Percentiles rank a stretch among this genome's conserved stretches.
Evolutionary conservation across 2,797 vertebrate species (phyloP).

Genomic region (Calcarius lapponicus): DNA sequence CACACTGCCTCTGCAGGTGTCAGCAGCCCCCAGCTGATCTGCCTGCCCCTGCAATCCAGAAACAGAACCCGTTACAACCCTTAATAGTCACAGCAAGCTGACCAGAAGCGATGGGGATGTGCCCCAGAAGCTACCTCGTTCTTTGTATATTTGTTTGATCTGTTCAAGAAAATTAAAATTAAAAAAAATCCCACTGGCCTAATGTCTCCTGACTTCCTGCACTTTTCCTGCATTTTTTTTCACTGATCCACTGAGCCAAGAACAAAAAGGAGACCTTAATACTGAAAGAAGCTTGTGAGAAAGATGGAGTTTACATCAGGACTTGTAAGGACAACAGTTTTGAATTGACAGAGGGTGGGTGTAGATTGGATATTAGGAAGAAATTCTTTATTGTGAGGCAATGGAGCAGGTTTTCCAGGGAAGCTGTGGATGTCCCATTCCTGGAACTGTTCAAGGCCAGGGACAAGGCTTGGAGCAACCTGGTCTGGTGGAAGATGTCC

Average conservation of each 20-base stretch:
- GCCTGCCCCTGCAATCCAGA: not conserved
- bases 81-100: not conserved
- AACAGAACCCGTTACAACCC: not conserved
- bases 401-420: not conserved
- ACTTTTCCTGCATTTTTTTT: not conserved
- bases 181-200: not conserved
- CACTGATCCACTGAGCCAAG: not conserved
- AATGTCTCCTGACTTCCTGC: not conserved
- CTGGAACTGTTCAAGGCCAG: not conserved
- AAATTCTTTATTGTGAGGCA: not conserved
- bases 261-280: not conserved
- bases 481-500: not conserved
- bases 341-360: not conserved
- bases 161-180: not conserved
- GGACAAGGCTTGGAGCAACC: not conserved
- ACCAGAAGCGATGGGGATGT: rapidly evolving
- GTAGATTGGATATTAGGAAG: not conserved
- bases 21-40: not conserved
- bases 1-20: not conserved
- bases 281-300: not conserved
- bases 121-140: not conserved
- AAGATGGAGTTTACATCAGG: not conserved
- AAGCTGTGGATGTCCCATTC: not conserved
- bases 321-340: not conserved
- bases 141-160: not conserved